phyloP scores from a whole-genome alignment of 2,797 vertebrate species.

The Dermochelys coriacea region DNA sequence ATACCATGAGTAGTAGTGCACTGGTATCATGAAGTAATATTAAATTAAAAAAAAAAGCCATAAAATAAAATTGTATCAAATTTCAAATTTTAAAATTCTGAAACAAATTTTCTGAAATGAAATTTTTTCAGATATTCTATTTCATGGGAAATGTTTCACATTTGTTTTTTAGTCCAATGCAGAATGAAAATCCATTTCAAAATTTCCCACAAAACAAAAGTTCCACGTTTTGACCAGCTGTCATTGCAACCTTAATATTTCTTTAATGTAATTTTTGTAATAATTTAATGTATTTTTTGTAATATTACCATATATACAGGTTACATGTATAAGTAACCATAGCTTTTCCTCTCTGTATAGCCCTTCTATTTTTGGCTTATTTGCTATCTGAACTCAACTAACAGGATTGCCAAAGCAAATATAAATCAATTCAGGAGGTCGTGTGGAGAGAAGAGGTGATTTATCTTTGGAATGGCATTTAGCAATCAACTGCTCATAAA shows the following conservation, averaged over 20 bases:
- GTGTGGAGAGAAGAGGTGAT: background rate
- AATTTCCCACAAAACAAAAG: background rate
- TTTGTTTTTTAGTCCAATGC: background rate
- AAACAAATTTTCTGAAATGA: background rate
- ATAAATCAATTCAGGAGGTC: background rate
- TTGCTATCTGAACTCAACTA: background rate
- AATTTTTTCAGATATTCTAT: background rate
- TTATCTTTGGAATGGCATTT: background rate
- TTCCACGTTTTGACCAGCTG: background rate
- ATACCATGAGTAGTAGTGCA: background rate
- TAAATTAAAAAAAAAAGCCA: background rate
- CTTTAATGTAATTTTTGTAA: too few relatives aligned
- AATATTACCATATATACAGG: too few relatives aligned
- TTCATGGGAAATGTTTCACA: background rate
- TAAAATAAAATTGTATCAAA: background rate
- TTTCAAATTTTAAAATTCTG: background rate
- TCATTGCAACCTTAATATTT: background rate
- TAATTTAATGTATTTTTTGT: too few relatives aligned
- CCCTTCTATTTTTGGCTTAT: background rate
- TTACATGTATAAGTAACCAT: too few relatives aligned
- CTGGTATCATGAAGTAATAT: background rate
- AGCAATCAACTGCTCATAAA: fast-evolving
- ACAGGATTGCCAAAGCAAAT: background rate
- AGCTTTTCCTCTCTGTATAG: too few relatives aligned
- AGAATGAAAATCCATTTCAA: background rate